Percentiles rank a stretch among this genome's conserved stretches.
phyloP scores from a whole-genome alignment of 2,888 invertebrate genomes.

The Chymomyza caudatula region DNA sequence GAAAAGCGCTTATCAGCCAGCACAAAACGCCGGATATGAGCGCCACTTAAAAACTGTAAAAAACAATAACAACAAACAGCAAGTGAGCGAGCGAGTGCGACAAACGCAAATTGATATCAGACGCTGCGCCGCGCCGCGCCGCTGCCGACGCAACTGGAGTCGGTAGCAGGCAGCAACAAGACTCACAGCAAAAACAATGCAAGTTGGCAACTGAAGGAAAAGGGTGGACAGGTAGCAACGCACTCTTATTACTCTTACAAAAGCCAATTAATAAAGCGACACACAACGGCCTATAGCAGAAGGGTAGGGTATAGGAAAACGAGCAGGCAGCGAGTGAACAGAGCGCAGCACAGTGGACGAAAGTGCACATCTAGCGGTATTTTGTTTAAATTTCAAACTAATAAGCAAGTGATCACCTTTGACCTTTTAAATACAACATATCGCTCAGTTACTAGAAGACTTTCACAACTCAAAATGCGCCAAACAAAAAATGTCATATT shows the following conservation, averaged over 20 bases:
- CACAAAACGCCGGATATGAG: conserved; percentile 66
- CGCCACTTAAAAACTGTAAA: conserved; percentile 73
- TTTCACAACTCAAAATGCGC: no score
- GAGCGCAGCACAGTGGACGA: no score
- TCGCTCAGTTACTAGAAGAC: no score
- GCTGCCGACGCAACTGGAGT: not conserved
- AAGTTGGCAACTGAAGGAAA: not conserved
- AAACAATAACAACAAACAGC: conserved; percentile 45
- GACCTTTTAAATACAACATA: no score
- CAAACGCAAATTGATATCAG: conserved; percentile 29
- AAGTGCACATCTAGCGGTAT: no score
- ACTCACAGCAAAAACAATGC: conserved; percentile 1
- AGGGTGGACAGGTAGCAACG: conserved; percentile 47
- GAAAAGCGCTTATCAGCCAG: conserved; percentile 67
- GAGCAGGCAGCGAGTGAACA: no score
- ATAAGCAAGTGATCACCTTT: no score
- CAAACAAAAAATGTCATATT: no score
- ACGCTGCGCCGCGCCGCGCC: no score
- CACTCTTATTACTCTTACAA: conserved; percentile 40
- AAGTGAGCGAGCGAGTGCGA: conserved; percentile 10
- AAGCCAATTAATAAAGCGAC: conserved; percentile 60
- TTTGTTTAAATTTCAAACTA: no score
- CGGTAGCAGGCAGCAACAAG: conserved; percentile 15
- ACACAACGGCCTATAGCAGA: no score
- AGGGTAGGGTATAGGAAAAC: no score